phyloP scores from a whole-genome alignment of 2,888 invertebrate species.

The Platypus cylindrus region DNA sequence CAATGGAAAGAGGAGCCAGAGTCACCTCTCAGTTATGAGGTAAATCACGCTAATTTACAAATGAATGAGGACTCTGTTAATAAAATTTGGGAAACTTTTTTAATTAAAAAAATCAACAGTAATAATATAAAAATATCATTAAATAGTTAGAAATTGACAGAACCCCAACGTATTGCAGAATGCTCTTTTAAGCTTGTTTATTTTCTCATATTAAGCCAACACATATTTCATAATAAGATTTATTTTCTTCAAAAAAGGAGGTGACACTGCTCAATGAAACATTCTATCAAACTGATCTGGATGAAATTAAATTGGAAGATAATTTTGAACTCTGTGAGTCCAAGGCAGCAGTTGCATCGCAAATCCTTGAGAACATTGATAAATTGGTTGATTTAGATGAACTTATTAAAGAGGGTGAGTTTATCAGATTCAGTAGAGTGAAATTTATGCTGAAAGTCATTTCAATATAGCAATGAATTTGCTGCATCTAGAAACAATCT shows the following conservation, averaged over 20 bases:
- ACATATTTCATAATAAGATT: slow-evolving; percentile 1
- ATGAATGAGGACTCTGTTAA: not conserved
- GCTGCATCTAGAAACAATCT: no score
- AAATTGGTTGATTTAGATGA: slow-evolving; percentile 42
- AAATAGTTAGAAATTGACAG: no score
- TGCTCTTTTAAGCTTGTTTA: not conserved
- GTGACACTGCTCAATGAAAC: slow-evolving; percentile 26
- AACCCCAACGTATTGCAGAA: no score
- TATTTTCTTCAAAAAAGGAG: slow-evolving; percentile 29
- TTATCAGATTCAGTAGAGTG: no score
- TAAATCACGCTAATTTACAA: slow-evolving; percentile 3
- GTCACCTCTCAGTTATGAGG: slow-evolving; percentile 33
- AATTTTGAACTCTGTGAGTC: slow-evolving; percentile 23
- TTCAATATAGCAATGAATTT: not conserved
- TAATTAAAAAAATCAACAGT: not conserved
- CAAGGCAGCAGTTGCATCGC: slow-evolving; percentile 47
- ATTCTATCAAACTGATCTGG: slow-evolving; percentile 28
- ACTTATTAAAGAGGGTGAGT: slow-evolving; percentile 51
- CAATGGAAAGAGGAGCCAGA: slow-evolving; percentile 42
- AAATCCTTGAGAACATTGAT: slow-evolving; percentile 48
- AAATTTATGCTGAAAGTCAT: not conserved
- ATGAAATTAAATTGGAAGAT: slow-evolving; percentile 30
- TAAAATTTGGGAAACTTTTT: not conserved
- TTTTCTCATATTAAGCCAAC: no score
- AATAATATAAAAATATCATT: not conserved